Conservation (phyloP, 2,888 invertebrate species). For the Drosophila lutescens region DNA sequence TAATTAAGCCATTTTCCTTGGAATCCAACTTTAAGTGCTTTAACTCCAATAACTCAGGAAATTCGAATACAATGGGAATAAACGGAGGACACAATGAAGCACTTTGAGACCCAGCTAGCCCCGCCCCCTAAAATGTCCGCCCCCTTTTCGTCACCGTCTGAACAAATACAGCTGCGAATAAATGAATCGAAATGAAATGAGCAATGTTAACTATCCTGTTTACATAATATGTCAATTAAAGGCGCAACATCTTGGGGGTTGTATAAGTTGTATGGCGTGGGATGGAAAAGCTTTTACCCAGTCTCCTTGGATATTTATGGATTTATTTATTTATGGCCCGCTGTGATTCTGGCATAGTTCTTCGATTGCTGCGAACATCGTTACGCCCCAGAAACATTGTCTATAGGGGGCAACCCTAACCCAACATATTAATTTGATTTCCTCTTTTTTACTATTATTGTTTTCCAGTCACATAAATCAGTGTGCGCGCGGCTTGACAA, state of each 20-base stretch:
- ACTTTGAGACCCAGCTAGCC: neutral
- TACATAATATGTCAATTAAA: constrained; percentile 81
- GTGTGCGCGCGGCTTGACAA: constrained; percentile 20
- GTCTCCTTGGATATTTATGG: neutral
- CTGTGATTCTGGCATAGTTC: constrained; percentile 36
- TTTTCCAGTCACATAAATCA: constrained; percentile 68
- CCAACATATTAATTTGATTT: constrained; percentile 66
- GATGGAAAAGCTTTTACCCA: constrained; percentile 31
- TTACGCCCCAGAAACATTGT: constrained; percentile 10
- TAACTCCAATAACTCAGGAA: neutral
- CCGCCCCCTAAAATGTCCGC: neutral
- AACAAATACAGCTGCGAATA: constrained; percentile 68
- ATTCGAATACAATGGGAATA: constrained; percentile 7
- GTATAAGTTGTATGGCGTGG: constrained; percentile 3
- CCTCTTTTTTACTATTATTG: constrained; percentile 27
- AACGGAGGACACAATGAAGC: constrained; percentile 15
- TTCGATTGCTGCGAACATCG: too few species aligned
- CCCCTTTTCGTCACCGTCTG: constrained; percentile 51
- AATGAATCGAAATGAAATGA: constrained; percentile 24
- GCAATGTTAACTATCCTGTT: constrained; percentile 78
- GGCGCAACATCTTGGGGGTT: constrained; percentile 37
- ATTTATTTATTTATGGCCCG: constrained; percentile 30
- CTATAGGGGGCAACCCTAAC: constrained; percentile 14
- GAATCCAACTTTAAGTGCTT: neutral
- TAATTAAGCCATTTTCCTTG: neutral